These are phyloP conservation scores for Leuciscus idus DNA, from an alignment of 2,113 vertebrate species.

Conservation along the genomic window DNA sequence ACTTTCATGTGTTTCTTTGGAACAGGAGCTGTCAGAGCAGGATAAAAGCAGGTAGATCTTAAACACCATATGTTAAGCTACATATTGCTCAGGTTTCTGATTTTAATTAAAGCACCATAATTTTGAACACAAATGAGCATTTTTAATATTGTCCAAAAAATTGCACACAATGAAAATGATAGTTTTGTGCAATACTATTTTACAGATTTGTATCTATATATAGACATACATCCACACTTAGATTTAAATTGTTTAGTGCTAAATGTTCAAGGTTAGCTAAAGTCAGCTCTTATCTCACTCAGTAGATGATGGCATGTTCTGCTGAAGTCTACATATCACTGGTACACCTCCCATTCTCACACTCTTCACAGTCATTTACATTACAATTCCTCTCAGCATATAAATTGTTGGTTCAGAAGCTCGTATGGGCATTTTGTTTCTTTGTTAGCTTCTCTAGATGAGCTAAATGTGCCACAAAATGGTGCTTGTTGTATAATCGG, in stretches of 20 bases:
- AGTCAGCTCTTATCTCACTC: slow-evolving; percentile 28
- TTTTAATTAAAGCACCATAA: background rate
- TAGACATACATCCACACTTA: background rate
- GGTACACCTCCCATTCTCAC: background rate
- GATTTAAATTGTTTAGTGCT: background rate
- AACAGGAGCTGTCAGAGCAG: slow-evolving; percentile 8
- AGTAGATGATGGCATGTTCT: background rate
- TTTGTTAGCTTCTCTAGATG: slow-evolving; percentile 17
- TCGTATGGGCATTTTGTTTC: background rate
- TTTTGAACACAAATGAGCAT: background rate
- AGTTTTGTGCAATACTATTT: background rate
- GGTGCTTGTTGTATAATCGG: slow-evolving; percentile 9
- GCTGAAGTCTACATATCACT: slow-evolving; percentile 1
- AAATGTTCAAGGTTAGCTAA: background rate
- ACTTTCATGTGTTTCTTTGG: slow-evolving; percentile 22
- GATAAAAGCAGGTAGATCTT: slow-evolving; percentile 28
- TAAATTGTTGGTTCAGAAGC: slow-evolving; percentile 34
- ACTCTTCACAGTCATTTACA: slow-evolving; percentile 30
- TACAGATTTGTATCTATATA: background rate
- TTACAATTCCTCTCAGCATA: slow-evolving; percentile 23
- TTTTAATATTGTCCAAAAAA: too few species aligned
- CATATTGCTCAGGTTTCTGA: background rate
- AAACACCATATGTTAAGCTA: background rate
- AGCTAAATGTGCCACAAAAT: slow-evolving; percentile 31
- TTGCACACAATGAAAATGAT: too few species aligned